Evolutionary conservation across 2,113 vertebrate species (phyloP).

Genomic region (Propithecus coquereli): DNA sequence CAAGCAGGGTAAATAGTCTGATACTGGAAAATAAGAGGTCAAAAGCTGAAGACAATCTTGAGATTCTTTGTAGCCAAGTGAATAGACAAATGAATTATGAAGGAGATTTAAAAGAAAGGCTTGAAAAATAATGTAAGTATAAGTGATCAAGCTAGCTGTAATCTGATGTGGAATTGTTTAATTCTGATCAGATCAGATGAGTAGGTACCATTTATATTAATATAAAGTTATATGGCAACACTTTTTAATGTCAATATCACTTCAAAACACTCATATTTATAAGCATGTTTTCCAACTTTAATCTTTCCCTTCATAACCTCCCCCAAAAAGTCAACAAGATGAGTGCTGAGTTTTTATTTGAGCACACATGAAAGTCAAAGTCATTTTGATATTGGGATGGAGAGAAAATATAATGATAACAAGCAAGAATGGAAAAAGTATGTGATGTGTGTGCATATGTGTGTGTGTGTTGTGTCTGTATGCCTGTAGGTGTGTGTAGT

Average conservation of each 20-base stretch:
- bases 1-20: slow-evolving; percentile 20
- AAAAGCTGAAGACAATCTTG: slow-evolving; percentile 37
- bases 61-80: slow-evolving; percentile 60
- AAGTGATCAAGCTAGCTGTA: slow-evolving; percentile 63
- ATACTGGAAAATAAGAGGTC: slow-evolving; percentile 35
- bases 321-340: neutral
- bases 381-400: neutral
- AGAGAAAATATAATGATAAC: neutral
- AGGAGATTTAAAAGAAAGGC: slow-evolving; percentile 71
- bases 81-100: slow-evolving; percentile 77
- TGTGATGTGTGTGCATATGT: accelerated
- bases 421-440: neutral
- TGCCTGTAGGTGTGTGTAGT: neutral
- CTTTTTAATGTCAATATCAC: neutral
- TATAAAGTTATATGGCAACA: slow-evolving; percentile 51
- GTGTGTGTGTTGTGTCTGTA: no score
- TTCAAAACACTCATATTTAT: neutral
- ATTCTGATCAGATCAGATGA: slow-evolving; percentile 65
- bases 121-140: slow-evolving; percentile 78
- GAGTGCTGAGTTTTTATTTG: neutral
- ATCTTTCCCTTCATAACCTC: neutral
- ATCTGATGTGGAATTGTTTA: slow-evolving; percentile 39
- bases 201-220: slow-evolving; percentile 37
- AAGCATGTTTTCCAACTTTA: neutral
- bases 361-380: neutral